Conservation (phyloP, 1,140 invertebrate species). For the Galendromus occidentalis region DNA sequence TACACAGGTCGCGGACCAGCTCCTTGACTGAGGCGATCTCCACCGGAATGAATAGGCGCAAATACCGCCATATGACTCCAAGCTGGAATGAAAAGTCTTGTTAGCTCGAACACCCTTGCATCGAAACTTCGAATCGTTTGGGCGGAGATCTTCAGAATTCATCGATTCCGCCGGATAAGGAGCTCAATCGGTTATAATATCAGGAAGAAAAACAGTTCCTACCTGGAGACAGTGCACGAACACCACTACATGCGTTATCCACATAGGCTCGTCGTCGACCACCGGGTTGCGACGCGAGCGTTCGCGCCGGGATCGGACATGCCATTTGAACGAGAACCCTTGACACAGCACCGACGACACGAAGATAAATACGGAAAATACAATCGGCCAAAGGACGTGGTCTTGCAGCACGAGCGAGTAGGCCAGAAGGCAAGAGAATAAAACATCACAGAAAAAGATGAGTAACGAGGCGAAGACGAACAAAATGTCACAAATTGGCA, state of each 20-base stretch:
- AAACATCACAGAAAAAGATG: slow-evolving; percentile 75
- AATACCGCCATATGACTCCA: slow-evolving; percentile 71
- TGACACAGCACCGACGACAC: slow-evolving; percentile 51
- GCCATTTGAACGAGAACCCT: slow-evolving; percentile 34
- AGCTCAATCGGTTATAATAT: no score
- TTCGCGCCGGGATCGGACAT: slow-evolving; percentile 22
- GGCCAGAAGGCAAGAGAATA: slow-evolving; percentile 62
- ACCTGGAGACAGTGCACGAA: slow-evolving; percentile 5
- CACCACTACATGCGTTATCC: not conserved
- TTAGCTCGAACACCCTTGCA: slow-evolving; percentile 44
- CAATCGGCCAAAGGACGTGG: slow-evolving; percentile 36
- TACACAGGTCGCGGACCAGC: slow-evolving; percentile 52
- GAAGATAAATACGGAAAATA: slow-evolving; percentile 43
- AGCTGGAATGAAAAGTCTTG: slow-evolving; percentile 52
- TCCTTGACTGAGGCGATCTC: slow-evolving; percentile 57
- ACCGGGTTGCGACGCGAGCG: slow-evolving; percentile 9
- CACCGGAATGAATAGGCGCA: slow-evolving; percentile 64
- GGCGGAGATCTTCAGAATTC: no score
- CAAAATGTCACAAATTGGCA: slow-evolving; percentile 64
- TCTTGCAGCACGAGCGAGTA: slow-evolving; percentile 49
- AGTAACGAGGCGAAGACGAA: slow-evolving; percentile 75
- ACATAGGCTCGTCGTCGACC: not conserved
- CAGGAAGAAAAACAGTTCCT: no score
- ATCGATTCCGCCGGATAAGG: no score
- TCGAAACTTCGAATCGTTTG: no score